These are phyloP conservation scores for Pterobdella sp. DNA, from an alignment of 2,888 invertebrate genomes.

Conservation along the genomic window DNA sequence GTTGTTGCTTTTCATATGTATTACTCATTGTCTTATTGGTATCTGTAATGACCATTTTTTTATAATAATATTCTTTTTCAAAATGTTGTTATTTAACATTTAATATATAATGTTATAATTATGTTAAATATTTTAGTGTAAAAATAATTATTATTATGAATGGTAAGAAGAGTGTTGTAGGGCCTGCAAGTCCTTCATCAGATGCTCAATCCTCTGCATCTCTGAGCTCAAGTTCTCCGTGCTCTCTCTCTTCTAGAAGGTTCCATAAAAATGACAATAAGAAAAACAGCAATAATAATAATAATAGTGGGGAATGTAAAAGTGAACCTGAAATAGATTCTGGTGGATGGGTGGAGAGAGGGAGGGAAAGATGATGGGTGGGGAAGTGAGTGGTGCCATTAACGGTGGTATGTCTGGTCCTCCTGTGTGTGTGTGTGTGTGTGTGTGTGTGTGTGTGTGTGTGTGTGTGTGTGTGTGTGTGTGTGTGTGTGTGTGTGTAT, in stretches of 20 bases:
- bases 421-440: not conserved
- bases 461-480: not conserved
- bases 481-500: not conserved
- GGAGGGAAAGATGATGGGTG: conserved; percentile 11
- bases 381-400: conserved; percentile 7
- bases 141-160: no score
- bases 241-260: conserved; percentile 47
- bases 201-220: conserved; percentile 92
- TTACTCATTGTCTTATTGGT: no score
- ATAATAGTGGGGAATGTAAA: not conserved
- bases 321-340: not conserved
- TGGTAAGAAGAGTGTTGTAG: no score
- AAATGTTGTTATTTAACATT: no score
- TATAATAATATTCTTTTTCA: no score
- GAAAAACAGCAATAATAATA: not conserved
- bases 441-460: not conserved
- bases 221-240: conserved; percentile 91
- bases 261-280: not conserved
- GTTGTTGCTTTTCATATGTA: no score
- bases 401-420: not conserved
- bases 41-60: no score
- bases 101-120: no score
- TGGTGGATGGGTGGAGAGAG: not conserved
- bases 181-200: conserved; percentile 93
- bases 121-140: no score